Conservation (phyloP, 2,797 vertebrate species). For the Notoglanidium macrostoma region DNA sequence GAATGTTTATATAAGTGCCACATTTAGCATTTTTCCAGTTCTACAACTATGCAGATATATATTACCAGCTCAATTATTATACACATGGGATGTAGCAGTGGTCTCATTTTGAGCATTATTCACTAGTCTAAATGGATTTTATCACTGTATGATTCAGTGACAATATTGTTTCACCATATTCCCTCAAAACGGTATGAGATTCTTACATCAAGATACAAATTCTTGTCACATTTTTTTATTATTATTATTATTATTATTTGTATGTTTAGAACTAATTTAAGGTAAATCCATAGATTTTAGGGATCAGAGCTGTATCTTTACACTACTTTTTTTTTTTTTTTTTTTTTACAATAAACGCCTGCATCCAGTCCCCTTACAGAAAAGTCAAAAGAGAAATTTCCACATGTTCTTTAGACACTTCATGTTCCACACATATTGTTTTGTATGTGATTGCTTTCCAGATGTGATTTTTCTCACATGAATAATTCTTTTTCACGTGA, state of each 20-base stretch:
- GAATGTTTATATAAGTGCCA: slow-evolving; percentile 25
- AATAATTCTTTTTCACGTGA: not conserved
- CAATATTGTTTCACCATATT: not conserved
- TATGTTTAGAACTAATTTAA: not conserved
- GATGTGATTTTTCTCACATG: not conserved
- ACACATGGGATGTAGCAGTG: not conserved
- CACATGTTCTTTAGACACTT: not conserved
- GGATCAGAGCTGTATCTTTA: not conserved
- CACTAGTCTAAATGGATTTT: not conserved
- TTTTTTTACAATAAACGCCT: not conserved
- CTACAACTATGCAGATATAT: not conserved
- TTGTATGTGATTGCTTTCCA: not conserved
- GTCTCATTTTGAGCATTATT: not conserved
- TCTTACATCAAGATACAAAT: not conserved
- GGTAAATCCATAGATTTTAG: not conserved
- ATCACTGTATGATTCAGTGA: not conserved
- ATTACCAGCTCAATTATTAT: not conserved
- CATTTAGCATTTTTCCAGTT: slow-evolving; percentile 7
- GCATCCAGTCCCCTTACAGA: not conserved
- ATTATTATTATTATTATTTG: not conserved
- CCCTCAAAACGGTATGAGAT: not conserved
- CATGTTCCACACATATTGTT: not conserved
- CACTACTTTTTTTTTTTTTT: not conserved
- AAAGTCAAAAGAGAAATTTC: not conserved
- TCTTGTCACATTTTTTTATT: not conserved